Base-by-base conservation (phyloP, 2,888 invertebrate species). In the Spialia ferax region DNA sequence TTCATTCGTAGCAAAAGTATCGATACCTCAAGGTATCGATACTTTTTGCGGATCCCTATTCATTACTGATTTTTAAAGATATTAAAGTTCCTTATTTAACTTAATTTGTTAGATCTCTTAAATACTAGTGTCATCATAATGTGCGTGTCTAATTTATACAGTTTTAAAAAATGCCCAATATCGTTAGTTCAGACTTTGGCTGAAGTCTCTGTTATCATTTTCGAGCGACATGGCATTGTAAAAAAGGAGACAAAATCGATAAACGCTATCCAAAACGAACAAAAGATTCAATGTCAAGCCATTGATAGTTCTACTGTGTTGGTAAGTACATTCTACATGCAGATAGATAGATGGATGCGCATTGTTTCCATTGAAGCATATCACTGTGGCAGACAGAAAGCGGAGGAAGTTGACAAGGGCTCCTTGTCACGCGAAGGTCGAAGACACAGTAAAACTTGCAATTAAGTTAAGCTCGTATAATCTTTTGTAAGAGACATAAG, bases 281-380 rank as follows among this genome's bases (percentile, higher is more conserved):
- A 48, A 48, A 57, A 71, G 65, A 69, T 80, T 80, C 80, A 85
- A 83, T 83, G 84, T 77, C 80, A 81, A 79, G 68, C 69, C 55
- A 64, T 70, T 73, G 69, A 74, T 2, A 10, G 35, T 11, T n/a
- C n/a, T n/a, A n/a, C n/a, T n/a, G n/a, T n/a, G n/a, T n/a, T 1
- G 7, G 10, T 29, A 29, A 7, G 0, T 42, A 42, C 42, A 42
- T 42, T 15, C 15, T 45, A 18, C 2, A 13, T 38, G 2, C 45
- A 18, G 3, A 54, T 15, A 26, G n/a, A 45, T 26, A 29, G 38
- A 20, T 29, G 18, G 22, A 22, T 42, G 18, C 66, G 74, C 76
- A 86, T 88, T 88, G 88, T 87, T 81, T 69, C 75, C 82, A 82
- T 71, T 86, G 81, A 86, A 77, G 80, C 86, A 75, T 85, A 74